Conservation (phyloP, 2,797 vertebrate species). For the Schizopygopsis pylzovi region DNA sequence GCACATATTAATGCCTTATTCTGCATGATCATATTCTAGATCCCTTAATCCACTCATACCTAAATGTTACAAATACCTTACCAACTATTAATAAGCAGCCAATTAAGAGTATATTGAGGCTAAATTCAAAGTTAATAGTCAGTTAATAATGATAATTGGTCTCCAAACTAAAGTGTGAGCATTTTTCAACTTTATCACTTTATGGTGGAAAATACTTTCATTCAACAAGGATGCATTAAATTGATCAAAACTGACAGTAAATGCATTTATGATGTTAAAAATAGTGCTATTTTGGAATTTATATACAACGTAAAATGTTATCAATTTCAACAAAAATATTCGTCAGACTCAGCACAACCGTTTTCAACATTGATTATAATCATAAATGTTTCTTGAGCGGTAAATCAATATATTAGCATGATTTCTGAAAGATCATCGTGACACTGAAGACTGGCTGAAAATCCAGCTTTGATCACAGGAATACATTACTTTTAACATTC, state of each 20-base stretch:
- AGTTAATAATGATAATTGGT: no score
- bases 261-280: not conserved
- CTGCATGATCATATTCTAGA: not conserved
- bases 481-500: not conserved
- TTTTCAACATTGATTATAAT: not conserved
- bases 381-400: not conserved
- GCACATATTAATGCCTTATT: not conserved
- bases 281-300: not conserved
- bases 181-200: not conserved
- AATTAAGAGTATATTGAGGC: not conserved
- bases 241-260: not conserved
- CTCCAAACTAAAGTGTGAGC: no score
- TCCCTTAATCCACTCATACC: not conserved
- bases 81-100: not conserved
- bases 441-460: no score
- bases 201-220: not conserved
- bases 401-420: not conserved
- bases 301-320: not conserved
- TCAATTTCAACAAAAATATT: not conserved
- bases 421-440: no score
- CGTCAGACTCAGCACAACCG: not conserved
- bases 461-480: not conserved
- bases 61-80: not conserved
- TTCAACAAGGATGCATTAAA: not conserved
- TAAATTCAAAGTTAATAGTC: no score